Evolutionary conservation across 1,140 invertebrate genomes (phyloP).

Genomic region (Papilio dardanus): DNA sequence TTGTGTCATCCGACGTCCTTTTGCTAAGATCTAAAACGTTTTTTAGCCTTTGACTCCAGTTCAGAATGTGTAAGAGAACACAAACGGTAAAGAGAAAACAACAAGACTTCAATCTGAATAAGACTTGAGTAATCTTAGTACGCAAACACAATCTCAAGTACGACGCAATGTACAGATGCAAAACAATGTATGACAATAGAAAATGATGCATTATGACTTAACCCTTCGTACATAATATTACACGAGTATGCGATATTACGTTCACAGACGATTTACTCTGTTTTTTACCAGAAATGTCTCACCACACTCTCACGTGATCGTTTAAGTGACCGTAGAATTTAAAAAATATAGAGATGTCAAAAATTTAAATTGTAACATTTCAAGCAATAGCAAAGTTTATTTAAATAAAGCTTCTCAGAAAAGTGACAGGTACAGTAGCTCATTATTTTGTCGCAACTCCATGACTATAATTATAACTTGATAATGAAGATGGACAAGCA

Average conservation of each 20-base stretch:
- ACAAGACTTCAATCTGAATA: constrained; percentile 1
- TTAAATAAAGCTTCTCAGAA: constrained; percentile 44
- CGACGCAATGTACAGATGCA: not conserved
- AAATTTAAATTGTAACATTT: constrained; percentile 22
- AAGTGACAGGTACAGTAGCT: constrained; percentile 37
- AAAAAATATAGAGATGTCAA: not conserved
- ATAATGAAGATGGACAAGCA: constrained; percentile 75
- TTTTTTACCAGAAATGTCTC: too few relatives aligned
- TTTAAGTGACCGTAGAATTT: not conserved
- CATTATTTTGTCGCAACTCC: constrained; percentile 70
- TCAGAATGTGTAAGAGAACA: not conserved
- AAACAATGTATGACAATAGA: too few relatives aligned
- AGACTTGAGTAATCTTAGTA: constrained; percentile 15
- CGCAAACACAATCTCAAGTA: not conserved
- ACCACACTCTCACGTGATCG: too few relatives aligned
- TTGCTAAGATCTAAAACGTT: not conserved
- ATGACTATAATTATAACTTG: constrained; percentile 78
- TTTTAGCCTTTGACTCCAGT: not conserved
- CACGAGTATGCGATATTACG: too few relatives aligned
- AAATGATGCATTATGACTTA: not conserved
- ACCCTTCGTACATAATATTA: not conserved
- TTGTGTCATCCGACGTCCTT: not conserved
- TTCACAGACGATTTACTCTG: too few relatives aligned
- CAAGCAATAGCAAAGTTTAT: not conserved
- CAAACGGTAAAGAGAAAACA: constrained; percentile 6